Conservation (phyloP, 2,113 vertebrate genomes). For the Uria aalge region DNA sequence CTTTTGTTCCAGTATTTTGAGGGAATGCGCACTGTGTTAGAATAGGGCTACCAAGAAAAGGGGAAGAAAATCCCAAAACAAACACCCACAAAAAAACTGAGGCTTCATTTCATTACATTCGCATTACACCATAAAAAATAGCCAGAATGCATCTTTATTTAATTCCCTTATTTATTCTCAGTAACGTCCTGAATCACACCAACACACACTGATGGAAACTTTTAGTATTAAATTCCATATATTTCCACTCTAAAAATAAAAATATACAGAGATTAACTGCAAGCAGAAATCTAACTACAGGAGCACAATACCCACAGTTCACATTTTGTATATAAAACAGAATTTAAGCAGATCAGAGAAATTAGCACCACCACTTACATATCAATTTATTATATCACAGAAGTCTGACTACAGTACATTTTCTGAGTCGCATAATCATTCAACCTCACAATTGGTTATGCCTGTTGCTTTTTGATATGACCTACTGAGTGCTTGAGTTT, state of each 20-base stretch:
- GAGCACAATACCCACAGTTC: background rate
- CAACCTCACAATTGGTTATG: background rate
- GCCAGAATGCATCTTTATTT: background rate
- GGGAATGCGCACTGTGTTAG: background rate
- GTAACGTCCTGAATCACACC: background rate
- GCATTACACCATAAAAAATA: background rate
- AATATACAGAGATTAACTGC: background rate
- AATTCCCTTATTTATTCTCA: slow-evolving; percentile 3
- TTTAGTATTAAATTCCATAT: slow-evolving; percentile 6
- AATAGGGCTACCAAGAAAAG: background rate
- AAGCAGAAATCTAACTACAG: background rate
- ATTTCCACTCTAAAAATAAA: background rate
- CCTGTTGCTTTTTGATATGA: slow-evolving; percentile 16
- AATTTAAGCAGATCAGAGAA: background rate
- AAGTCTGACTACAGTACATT: background rate
- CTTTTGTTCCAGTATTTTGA: background rate
- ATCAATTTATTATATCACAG: background rate
- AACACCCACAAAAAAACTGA: background rate
- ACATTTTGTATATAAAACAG: background rate
- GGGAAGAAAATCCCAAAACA: background rate
- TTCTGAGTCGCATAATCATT: background rate
- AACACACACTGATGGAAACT: background rate
- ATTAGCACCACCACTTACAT: background rate
- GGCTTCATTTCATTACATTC: background rate
- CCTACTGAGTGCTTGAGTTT: background rate